Evolutionary conservation across 2,797 vertebrate species (phyloP).

Genomic region (Argya squamiceps): DNA sequence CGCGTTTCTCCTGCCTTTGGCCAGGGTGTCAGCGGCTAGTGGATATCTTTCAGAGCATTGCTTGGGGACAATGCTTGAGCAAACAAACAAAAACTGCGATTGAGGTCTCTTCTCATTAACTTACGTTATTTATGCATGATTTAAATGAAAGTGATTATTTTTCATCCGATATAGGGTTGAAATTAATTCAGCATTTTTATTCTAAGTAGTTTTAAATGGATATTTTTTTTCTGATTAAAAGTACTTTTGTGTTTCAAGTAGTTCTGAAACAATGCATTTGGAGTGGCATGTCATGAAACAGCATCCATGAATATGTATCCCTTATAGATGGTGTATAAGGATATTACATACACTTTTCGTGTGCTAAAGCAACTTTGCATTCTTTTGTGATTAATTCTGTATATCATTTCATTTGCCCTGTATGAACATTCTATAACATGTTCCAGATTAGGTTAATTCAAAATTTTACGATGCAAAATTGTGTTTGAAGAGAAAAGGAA

Average conservation of each 20-base stretch:
- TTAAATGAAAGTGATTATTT: neutral
- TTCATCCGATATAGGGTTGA: neutral
- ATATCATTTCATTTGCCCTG: neutral
- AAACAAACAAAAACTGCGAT: neutral
- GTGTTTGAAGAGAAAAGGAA: neutral
- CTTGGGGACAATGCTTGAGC: neutral
- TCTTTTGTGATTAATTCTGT: neutral
- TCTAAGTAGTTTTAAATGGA: neutral
- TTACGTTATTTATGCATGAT: neutral
- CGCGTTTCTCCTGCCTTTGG: rapidly evolving
- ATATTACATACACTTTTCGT: rapidly evolving
- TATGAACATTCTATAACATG: neutral
- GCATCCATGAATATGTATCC: neutral
- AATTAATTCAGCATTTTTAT: neutral
- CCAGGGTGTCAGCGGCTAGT: rapidly evolving
- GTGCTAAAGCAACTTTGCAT: neutral
- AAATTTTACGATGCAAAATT: neutral
- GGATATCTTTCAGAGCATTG: rapidly evolving
- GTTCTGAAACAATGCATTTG: neutral
- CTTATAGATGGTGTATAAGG: neutral
- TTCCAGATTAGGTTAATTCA: neutral
- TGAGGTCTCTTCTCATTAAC: neutral
- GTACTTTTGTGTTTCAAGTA: neutral
- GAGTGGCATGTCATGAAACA: neutral
- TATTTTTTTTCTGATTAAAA: neutral